Conservation (phyloP, 2,797 vertebrate genomes). For the Sebastes flavidus region DNA sequence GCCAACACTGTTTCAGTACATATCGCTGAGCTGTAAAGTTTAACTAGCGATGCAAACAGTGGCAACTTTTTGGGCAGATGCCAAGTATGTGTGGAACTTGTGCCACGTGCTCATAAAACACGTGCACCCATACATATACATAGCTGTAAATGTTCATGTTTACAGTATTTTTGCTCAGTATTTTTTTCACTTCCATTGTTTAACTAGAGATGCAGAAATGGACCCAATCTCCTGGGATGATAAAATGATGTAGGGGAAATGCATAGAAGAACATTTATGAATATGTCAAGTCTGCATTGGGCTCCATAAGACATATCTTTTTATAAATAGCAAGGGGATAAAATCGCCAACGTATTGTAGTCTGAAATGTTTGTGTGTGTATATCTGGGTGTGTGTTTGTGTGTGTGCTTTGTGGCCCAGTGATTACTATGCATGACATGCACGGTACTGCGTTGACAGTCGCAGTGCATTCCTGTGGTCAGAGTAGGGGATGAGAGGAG, state of each 20-base stretch:
- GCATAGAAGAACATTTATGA: neutral
- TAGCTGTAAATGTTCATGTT: constrained; percentile 29
- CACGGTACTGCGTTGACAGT: constrained; percentile 36
- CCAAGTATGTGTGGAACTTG: constrained; percentile 35
- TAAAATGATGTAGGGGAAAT: constrained; percentile 14
- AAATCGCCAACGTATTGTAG: neutral
- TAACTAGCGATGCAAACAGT: constrained; percentile 13
- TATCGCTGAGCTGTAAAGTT: constrained; percentile 5
- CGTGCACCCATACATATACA: neutral
- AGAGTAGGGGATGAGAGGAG: constrained; percentile 2
- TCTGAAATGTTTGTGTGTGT: constrained; percentile 14
- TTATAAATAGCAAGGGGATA: neutral
- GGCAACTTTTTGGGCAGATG: constrained; percentile 17
- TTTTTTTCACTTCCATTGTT: constrained; percentile 17
- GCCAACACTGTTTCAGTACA: constrained; percentile 22
- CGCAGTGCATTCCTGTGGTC: constrained; percentile 53
- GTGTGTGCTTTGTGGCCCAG: constrained; percentile 29
- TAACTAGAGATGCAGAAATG: constrained; percentile 27
- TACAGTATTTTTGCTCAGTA: constrained; percentile 14
- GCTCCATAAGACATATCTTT: neutral
- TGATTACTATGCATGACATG: constrained; percentile 54
- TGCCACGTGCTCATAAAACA: constrained; percentile 33
- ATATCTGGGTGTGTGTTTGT: constrained; percentile 11
- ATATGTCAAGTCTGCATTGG: neutral
- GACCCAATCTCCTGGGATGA: neutral